Evolutionary conservation across 2,888 invertebrate species (phyloP), one percentile per base, ranked within the genome.

Genomic region (Leptarthrus brevirostris): DNA sequence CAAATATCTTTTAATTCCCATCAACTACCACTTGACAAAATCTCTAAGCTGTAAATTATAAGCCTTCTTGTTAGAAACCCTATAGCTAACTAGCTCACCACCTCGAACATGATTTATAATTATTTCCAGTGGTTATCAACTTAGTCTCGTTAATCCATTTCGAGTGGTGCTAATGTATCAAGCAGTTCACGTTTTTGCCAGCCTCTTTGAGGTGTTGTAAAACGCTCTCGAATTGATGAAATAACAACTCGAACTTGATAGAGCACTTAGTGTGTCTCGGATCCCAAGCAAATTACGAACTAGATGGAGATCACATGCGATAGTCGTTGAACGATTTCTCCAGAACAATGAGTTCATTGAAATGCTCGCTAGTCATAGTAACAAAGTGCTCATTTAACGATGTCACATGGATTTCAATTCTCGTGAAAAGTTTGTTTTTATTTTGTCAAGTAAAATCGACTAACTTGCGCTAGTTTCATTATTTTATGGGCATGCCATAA

Each of bases 241-340:
- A 44, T 36, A 64, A 47, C 64, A 44, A 47, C 44, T 20, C n/a
- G 24, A 14, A 36, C 44, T 18, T 44, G 24, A 40, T 40, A 14
- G 64, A 47, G 26, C 47, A 64, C 47, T 64, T 64, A 64, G 44
- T 47, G 64, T 47, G 44, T 14, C 22, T 64, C 40, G n/a, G 47
- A 44, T 64, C 44, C 36, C 47, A 64, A 47, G 47, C 40, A 64
- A 64, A 64, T 64, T 64, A 36, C 64, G 8, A 44, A 47, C 44
- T 44, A 22, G 24, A 44, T 64, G 24, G 22, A 24, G 26, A 64
- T 47, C 44, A 2, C 44, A 14, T 47, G 64, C n/a, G 12, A n/a
- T 40, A 64, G 18, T 44, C 16, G 40, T 22, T 24, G 12, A 20
- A 44, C 64, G 64, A 47, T 64, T 64, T 64, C 10, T 24, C 22